phyloP scores from a whole-genome alignment of 2,888 invertebrate genomes.

The Diachrysia chrysitis region DNA sequence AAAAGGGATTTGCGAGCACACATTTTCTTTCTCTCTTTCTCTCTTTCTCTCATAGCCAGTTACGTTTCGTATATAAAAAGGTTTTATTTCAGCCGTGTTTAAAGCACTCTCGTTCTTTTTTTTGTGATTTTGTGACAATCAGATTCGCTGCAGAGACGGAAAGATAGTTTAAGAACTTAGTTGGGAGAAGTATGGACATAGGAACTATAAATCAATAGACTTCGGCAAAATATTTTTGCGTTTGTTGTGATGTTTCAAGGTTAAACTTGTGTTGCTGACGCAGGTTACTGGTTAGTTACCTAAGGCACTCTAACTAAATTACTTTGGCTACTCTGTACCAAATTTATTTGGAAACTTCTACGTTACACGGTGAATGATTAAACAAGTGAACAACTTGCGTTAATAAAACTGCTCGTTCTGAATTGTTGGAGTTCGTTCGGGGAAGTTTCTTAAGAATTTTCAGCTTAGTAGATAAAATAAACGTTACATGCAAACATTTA shows the following conservation, averaged over 20 bases:
- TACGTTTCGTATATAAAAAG: too few species aligned
- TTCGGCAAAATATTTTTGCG: constrained; percentile 45
- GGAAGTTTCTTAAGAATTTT: constrained; percentile 63
- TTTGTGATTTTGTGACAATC: too few species aligned
- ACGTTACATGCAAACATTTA: constrained; percentile 56
- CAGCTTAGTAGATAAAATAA: constrained; percentile 61
- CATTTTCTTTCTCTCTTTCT: too few species aligned
- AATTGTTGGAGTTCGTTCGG: constrained; percentile 62
- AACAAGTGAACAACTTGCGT: constrained; percentile 68
- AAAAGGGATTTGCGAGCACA: too few species aligned
- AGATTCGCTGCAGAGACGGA: too few species aligned
- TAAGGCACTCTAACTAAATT: constrained; percentile 68
- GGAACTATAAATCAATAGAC: background rate
- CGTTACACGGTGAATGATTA: constrained; percentile 71
- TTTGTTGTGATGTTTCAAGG: constrained; percentile 40
- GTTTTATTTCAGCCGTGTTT: too few species aligned
- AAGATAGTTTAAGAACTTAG: too few species aligned
- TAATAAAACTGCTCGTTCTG: constrained; percentile 70
- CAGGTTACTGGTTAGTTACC: constrained; percentile 56
- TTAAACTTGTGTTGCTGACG: constrained; percentile 37
- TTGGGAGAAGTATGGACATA: too few species aligned
- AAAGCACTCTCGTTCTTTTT: too few species aligned
- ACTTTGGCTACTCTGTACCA: constrained; percentile 62
- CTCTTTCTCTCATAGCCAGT: too few species aligned
- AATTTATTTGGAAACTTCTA: constrained; percentile 74